Evolutionary conservation across 2,113 vertebrate genomes (phyloP).

Genomic region (Pedionomus torquatus): DNA sequence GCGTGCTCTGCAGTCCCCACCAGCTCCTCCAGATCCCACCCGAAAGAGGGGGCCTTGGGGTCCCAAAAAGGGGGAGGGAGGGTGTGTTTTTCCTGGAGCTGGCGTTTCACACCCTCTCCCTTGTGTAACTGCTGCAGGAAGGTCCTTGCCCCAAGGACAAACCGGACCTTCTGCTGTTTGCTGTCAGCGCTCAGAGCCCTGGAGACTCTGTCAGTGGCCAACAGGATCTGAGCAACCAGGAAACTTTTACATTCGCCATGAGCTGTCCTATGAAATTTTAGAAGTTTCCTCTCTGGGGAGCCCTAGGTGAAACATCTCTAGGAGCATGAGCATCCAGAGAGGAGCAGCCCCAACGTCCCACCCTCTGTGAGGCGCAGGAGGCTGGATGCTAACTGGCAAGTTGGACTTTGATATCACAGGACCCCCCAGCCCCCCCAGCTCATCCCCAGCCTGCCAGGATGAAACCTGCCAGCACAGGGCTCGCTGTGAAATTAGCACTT

Average conservation of each 20-base stretch:
- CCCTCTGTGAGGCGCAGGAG: fast-evolving
- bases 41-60: background rate
- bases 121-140: background rate
- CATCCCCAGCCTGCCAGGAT: fast-evolving
- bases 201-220: background rate
- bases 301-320: fast-evolving
- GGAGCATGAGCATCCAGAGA: fast-evolving
- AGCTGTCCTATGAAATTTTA: background rate
- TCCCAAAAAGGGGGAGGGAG: background rate
- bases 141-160: background rate
- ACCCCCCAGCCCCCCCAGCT: background rate
- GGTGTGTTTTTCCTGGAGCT: background rate
- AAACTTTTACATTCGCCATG: background rate
- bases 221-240: background rate
- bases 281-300: background rate
- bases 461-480: background rate
- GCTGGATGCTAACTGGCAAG: background rate
- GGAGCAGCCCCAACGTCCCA: background rate
- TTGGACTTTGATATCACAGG: fast-evolving
- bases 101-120: fast-evolving
- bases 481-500: fast-evolving
- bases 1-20: background rate
- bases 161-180: background rate
- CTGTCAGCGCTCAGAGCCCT: background rate
- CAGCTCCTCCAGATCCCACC: background rate